Evolutionary conservation across 2,797 vertebrate genomes (phyloP), one percentile per base, ranked within the genome.

Genomic region (Nannoperca australis): DNA sequence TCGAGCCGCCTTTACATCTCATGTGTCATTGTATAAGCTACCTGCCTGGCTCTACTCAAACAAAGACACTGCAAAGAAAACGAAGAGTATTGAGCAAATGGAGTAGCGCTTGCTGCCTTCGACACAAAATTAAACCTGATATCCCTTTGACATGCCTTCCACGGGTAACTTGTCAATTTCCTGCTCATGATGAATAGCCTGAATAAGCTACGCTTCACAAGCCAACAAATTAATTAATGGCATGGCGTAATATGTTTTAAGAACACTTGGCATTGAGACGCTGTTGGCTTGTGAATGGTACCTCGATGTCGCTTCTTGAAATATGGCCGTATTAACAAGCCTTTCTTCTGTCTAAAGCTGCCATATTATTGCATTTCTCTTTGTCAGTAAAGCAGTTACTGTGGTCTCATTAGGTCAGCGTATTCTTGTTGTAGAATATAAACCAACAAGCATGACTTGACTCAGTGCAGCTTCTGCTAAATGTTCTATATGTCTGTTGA

Each of bases 211-310:
- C 55, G 84, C 88, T 85, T 91, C 83, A 77, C 59, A 78, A 89
- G 91, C 89, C 88, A 89, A 88, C 90, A 81, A 84, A 92, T 93
- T 86, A 93, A 94, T 93, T 89, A 93, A 89, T 88, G 70, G 69
- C 76, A 70, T 53, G 72, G 76, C 32, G 13, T 90, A 89, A 90
- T 90, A 83, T 87, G 82, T 90, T 89, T 88, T 83, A 91, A 92
- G 86, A 89, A 89, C 82, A 84, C 79, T 93, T 92, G 88, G 91
- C 86, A 79, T 76, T 65, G 78, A 88, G 85, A 83, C 66, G 76
- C 78, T 61, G 78, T 72, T 71, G 71, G 85, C 89, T 87, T 71
- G 47, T 84, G 88, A 91, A 79, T 71, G 82, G 69, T 81, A 79
- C 76, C 81, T 90, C 65, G 9, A 64, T 49, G 79, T 79, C 44